phyloP scores from a whole-genome alignment of 92 coral and sea anemone species.

The Actinostola sp. region DNA sequence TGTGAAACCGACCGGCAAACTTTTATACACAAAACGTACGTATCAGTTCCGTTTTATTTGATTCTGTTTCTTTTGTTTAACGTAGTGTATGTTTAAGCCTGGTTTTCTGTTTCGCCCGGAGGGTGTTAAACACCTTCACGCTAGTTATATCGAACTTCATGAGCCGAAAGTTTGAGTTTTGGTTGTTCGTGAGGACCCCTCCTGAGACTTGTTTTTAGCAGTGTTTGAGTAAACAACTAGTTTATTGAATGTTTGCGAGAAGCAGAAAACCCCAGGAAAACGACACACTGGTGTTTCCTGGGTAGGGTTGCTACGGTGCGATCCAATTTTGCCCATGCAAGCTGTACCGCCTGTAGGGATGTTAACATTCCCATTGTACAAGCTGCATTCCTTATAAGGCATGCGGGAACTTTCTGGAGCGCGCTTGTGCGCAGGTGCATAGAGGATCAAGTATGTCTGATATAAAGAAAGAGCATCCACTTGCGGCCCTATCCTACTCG shows the following conservation, averaged over 20 bases:
- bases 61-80: slow-evolving; percentile 9
- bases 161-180: background rate
- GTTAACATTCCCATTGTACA: slow-evolving; percentile 12
- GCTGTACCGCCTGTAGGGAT: slow-evolving; percentile 1
- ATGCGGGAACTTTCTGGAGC: background rate
- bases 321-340: slow-evolving; percentile 1
- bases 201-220: slow-evolving; percentile 17
- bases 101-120: slow-evolving; percentile 3
- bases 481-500: no score
- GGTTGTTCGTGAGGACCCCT: slow-evolving; percentile 15
- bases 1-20: background rate
- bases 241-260: slow-evolving; percentile 28
- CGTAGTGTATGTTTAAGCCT: background rate
- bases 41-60: slow-evolving; percentile 4
- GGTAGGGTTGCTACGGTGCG: slow-evolving; percentile 21
- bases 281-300: slow-evolving; percentile 20
- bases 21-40: background rate
- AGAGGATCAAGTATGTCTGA: background rate
- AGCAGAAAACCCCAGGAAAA: slow-evolving; percentile 8
- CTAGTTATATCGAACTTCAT: background rate
- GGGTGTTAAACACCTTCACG: slow-evolving; percentile 13
- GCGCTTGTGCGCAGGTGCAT: slow-evolving; percentile 5
- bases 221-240: slow-evolving; percentile 10
- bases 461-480: background rate
- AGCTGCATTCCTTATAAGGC: slow-evolving; percentile 9